Evolutionary conservation across 35 echinoderm and acorn worm genomes (phyloP).

Genomic region (Diadema setosum): DNA sequence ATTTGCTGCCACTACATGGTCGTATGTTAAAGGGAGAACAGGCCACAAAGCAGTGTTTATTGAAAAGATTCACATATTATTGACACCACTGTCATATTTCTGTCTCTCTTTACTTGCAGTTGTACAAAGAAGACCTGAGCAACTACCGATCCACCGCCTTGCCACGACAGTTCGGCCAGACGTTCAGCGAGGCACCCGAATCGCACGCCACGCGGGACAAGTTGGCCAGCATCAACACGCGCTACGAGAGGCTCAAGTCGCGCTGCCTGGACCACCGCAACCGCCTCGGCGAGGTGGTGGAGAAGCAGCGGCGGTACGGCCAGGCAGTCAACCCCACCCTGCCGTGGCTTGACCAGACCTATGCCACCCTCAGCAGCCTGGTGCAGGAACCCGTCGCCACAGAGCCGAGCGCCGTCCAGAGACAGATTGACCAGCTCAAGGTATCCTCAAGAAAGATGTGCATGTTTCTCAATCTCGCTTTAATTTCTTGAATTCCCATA

Average conservation of each 20-base stretch:
- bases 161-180: conserved; percentile 89
- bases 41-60: no score
- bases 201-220: conserved; percentile 88
- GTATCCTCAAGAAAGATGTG: not conserved
- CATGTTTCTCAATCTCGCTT: not conserved
- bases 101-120: conserved; percentile 33
- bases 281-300: conserved; percentile 42
- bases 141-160: conserved; percentile 75
- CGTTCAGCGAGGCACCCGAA: conserved; percentile 92
- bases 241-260: conserved; percentile 79
- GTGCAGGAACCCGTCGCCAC: conserved; percentile 76
- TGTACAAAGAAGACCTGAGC: conserved; percentile 85
- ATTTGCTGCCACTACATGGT: no score
- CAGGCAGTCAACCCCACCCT: conserved; percentile 60
- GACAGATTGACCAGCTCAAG: conserved; percentile 89
- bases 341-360: conserved; percentile 84
- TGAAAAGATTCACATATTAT: no score
- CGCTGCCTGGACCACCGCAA: conserved; percentile 61
- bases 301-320: conserved; percentile 76
- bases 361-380: conserved; percentile 30
- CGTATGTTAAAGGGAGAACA: no score
- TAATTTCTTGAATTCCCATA: no score
- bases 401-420: conserved; percentile 74
- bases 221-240: conserved; percentile 68
- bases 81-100: no score